A percentile compares a stretch with the other conserved stretches of the same genome.
phyloP scores from a whole-genome alignment of 2,113 vertebrate species.

The Nyctibius bracteatus region DNA sequence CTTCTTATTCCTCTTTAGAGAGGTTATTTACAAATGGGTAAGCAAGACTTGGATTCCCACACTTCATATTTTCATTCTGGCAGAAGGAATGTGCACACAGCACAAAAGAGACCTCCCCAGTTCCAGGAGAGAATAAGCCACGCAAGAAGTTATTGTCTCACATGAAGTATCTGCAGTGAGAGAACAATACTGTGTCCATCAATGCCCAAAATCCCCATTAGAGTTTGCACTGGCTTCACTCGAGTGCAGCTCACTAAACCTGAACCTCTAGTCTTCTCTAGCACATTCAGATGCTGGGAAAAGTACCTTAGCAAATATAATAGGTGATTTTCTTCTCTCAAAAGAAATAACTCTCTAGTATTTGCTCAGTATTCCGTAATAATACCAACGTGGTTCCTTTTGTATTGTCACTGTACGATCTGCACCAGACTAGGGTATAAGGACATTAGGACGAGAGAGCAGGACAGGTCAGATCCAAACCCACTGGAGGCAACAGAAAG shows the following conservation, averaged over 20 bases:
- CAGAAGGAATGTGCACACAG: rapidly evolving
- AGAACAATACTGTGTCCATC: background rate
- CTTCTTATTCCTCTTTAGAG: background rate
- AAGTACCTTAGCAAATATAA: background rate
- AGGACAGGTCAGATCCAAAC: background rate
- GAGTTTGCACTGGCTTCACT: background rate
- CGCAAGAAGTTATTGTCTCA: background rate
- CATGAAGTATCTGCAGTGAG: background rate
- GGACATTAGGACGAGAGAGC: background rate
- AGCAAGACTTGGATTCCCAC: background rate
- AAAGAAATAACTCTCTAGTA: background rate
- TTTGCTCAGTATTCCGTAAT: background rate
- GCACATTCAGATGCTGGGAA: background rate
- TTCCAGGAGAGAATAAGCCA: background rate
- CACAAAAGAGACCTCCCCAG: background rate
- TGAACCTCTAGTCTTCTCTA: background rate
- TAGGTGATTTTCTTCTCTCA: background rate
- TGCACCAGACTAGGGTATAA: background rate
- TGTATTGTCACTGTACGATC: background rate
- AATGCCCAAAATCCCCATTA: background rate
- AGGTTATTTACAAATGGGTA: background rate
- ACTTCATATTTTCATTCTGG: background rate
- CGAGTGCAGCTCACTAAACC: background rate
- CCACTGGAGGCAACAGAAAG: background rate
- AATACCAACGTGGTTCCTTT: rapidly evolving